phyloP scores from a whole-genome alignment of 2,888 invertebrate species.

The Isotomurus palustris region DNA sequence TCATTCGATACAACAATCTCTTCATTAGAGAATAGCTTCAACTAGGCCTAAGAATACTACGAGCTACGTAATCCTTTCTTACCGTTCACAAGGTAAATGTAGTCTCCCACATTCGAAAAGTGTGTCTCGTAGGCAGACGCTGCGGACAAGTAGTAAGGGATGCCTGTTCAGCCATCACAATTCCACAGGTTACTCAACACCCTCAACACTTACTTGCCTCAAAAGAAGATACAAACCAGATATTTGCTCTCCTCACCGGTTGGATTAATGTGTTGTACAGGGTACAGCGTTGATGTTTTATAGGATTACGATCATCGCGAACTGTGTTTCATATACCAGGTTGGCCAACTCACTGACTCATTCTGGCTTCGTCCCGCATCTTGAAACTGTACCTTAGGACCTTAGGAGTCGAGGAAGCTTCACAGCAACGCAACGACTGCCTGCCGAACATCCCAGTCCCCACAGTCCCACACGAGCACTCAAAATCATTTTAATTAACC shows the following conservation, averaged over 20 bases:
- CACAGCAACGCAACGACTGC: neutral
- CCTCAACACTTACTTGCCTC: too few species aligned
- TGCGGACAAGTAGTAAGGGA: neutral
- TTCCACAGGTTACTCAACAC: too few species aligned
- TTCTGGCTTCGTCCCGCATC: neutral
- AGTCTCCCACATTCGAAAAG: neutral
- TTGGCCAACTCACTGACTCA: neutral
- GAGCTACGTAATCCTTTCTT: neutral
- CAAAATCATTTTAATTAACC: too few species aligned
- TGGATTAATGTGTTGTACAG: neutral
- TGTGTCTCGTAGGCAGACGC: neutral
- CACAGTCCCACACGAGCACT: neutral
- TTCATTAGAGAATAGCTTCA: neutral
- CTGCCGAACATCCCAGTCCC: neutral
- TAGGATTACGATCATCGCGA: neutral
- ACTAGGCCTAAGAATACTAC: neutral
- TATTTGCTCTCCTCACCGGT: neutral
- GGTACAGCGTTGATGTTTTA: slow-evolving; percentile 5
- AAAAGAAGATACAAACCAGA: neutral
- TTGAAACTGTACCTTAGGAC: neutral
- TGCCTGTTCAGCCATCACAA: neutral
- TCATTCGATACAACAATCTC: neutral
- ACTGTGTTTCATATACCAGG: neutral
- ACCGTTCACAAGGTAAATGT: neutral
- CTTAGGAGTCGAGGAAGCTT: neutral